phyloP scores from a whole-genome alignment of 2,888 invertebrate species.

The Eremobia ochroleuca region DNA sequence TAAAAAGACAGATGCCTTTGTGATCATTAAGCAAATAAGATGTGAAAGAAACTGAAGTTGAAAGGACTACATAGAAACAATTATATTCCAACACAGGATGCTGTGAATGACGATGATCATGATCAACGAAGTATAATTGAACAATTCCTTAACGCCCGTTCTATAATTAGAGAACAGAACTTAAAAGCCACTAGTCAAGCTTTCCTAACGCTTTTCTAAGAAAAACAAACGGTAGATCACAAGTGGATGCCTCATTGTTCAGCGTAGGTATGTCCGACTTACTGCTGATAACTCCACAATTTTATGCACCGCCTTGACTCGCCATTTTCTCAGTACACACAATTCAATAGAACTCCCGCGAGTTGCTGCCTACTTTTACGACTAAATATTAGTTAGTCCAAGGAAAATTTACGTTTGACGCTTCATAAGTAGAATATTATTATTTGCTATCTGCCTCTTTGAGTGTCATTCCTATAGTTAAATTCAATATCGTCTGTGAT shows the following conservation, averaged over 20 bases:
- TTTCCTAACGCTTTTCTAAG: conserved; percentile 28
- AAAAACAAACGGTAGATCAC: conserved; percentile 40
- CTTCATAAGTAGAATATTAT: conserved; percentile 30
- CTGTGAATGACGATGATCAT: background rate
- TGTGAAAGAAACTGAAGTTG: background rate
- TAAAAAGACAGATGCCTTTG: background rate
- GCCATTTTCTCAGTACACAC: conserved; percentile 46
- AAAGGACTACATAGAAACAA: background rate
- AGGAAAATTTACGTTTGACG: conserved; percentile 28
- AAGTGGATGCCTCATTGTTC: conserved; percentile 36
- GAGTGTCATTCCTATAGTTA: conserved; percentile 16
- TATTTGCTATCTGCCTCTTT: conserved; percentile 16
- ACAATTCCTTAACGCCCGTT: background rate
- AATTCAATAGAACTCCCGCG: conserved; percentile 42
- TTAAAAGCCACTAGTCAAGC: background rate
- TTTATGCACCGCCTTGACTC: conserved; percentile 37
- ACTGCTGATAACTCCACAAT: conserved; percentile 37
- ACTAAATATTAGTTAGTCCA: conserved; percentile 31
- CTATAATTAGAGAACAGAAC: conserved; percentile 9
- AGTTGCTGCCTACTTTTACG: conserved; percentile 47
- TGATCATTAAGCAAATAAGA: background rate
- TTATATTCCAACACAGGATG: background rate
- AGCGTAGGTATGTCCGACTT: conserved; percentile 26
- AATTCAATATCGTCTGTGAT: conserved; percentile 3
- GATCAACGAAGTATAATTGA: background rate